Evolutionary conservation across 2,113 vertebrate species (phyloP).

Genomic region (Callocephalon fimbriatum): DNA sequence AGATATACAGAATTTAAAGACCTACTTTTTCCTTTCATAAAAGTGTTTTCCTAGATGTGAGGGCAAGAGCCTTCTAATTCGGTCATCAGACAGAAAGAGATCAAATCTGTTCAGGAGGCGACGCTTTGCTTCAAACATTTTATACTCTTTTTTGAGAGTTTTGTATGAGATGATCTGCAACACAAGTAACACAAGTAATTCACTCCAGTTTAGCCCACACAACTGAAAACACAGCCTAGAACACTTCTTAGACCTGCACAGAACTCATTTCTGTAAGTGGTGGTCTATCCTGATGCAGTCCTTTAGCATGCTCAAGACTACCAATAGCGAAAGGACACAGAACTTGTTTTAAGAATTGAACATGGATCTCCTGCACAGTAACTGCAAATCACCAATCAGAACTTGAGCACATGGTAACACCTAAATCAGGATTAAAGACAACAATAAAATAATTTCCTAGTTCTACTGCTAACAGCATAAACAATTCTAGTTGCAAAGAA

Average conservation of each 20-base stretch:
- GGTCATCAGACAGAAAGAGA: slow-evolving; percentile 86
- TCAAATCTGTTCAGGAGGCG: slow-evolving; percentile 85
- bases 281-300: rapidly evolving
- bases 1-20: not conserved
- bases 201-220: not conserved
- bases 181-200: not conserved
- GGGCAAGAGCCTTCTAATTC: slow-evolving; percentile 84
- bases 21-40: slow-evolving; percentile 86
- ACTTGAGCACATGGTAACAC: not conserved
- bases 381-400: not conserved
- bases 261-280: rapidly evolving
- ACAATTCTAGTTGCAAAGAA: not conserved
- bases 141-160: slow-evolving; percentile 86
- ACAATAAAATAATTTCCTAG: not conserved
- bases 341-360: not conserved
- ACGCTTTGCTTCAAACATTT: slow-evolving; percentile 87
- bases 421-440: not conserved
- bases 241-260: not conserved
- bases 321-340: not conserved
- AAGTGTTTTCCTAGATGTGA: slow-evolving; percentile 90
- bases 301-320: not conserved
- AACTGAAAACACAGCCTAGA: not conserved
- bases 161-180: slow-evolving; percentile 86
- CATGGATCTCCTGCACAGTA: not conserved
- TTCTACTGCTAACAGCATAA: not conserved